Evolutionary conservation across 2,888 invertebrate species (phyloP).

Genomic region (Octonoba sinensis): DNA sequence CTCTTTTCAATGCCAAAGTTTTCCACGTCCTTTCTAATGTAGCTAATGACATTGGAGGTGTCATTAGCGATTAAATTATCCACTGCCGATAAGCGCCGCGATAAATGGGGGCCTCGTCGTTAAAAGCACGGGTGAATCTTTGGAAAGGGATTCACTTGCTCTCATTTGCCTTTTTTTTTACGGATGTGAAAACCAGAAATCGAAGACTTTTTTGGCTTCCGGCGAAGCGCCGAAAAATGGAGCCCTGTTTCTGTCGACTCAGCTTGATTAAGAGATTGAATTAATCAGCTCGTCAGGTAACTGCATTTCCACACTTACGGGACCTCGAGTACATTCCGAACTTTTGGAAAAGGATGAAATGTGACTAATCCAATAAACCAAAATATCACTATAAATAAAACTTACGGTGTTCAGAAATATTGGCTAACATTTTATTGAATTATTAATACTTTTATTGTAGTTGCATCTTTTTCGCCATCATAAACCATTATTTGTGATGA

Average conservation of each 20-base stretch:
- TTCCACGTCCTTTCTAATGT: conserved; percentile 59
- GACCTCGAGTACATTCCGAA: too few species aligned
- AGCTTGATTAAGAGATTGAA: conserved; percentile 22
- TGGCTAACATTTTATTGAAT: too few species aligned
- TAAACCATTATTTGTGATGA: too few species aligned
- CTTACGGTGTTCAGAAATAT: too few species aligned
- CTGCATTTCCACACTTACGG: too few species aligned
- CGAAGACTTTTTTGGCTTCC: conserved; percentile 12
- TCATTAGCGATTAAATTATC: conserved; percentile 64
- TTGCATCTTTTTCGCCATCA: too few species aligned
- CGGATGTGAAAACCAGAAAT: conserved; percentile 13
- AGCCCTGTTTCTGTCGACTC: conserved; percentile 8
- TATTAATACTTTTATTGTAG: too few species aligned
- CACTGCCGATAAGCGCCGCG: conserved; percentile 61
- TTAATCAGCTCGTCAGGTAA: neutral
- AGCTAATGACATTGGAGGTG: conserved; percentile 61
- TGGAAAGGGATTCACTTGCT: conserved; percentile 58
- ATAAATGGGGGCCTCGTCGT: conserved; percentile 62
- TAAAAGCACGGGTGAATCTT: conserved; percentile 57
- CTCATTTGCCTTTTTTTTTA: conserved; percentile 10
- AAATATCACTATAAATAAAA: too few species aligned
- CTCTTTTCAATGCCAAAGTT: conserved; percentile 57
- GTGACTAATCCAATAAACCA: too few species aligned
- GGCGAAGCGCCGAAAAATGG: conserved; percentile 7
- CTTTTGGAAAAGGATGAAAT: too few species aligned